Conservation (phyloP, 2,797 vertebrate species). For the Sorex maritimensis region DNA sequence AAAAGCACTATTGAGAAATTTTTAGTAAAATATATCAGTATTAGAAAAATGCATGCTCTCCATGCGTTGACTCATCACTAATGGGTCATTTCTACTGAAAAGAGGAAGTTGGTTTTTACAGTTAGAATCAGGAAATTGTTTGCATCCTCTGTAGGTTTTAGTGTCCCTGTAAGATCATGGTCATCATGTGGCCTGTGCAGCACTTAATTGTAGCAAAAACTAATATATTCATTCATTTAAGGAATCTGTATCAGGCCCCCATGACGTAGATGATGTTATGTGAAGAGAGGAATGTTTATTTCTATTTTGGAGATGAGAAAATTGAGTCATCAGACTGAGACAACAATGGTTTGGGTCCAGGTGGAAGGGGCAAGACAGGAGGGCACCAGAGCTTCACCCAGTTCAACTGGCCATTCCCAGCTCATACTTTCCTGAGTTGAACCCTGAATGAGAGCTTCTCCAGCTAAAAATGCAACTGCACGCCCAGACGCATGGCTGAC, state of each 20-base stretch:
- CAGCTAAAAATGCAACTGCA: slow-evolving; percentile 21
- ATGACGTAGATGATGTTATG: background rate
- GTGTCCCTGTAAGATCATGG: slow-evolving; percentile 43
- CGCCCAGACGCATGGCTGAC: background rate
- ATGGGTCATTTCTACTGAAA: slow-evolving; percentile 78
- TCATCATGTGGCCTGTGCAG: slow-evolving; percentile 1
- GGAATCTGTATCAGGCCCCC: background rate
- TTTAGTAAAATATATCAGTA: slow-evolving; percentile 4
- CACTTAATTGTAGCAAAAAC: background rate
- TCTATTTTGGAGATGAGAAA: slow-evolving; percentile 41
- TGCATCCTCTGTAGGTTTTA: slow-evolving; percentile 67
- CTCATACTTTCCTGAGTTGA: slow-evolving; percentile 18
- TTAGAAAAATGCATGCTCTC: slow-evolving; percentile 25
- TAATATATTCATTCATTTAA: background rate
- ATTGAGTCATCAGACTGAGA: background rate
- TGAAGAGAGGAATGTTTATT: background rate
- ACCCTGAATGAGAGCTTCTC: background rate
- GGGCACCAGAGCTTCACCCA: background rate
- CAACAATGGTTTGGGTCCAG: slow-evolving; percentile 8
- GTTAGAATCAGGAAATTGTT: slow-evolving; percentile 79
- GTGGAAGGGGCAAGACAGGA: background rate
- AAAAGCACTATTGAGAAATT: slow-evolving; percentile 49
- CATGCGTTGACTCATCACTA: slow-evolving; percentile 40
- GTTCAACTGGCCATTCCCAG: background rate
- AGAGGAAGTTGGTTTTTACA: slow-evolving; percentile 77